phyloP scores from a whole-genome alignment of 2,888 invertebrate species.

The Pristionchus entomophagus region DNA sequence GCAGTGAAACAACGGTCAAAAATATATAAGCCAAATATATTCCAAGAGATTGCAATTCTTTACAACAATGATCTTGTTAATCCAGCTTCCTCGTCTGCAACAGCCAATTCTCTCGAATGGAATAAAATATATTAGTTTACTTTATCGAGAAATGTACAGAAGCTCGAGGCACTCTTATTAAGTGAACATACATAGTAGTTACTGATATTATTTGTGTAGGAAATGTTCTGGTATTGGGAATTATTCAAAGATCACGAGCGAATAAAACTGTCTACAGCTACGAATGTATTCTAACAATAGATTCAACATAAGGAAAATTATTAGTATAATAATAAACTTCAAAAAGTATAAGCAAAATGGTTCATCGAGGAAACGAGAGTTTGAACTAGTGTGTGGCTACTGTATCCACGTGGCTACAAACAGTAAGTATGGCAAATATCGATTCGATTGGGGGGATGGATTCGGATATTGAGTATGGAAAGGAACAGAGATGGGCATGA shows the following conservation, averaged over 20 bases:
- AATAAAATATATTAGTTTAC: background rate
- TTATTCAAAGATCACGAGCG: background rate
- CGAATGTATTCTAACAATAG: background rate
- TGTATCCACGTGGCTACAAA: background rate
- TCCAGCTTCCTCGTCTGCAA: too few relatives aligned
- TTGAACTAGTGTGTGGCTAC: background rate
- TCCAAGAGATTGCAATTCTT: too few relatives aligned
- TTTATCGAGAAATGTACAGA: slow-evolving; percentile 20
- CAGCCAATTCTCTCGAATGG: too few relatives aligned
- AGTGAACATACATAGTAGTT: background rate
- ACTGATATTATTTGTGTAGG: background rate
- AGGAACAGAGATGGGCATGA: background rate
- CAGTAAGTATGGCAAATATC: slow-evolving; percentile 7
- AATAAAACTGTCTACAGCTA: slow-evolving; percentile 9
- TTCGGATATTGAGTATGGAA: background rate
- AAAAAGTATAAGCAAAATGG: background rate
- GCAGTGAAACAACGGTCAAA: too few relatives aligned
- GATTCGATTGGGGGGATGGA: background rate
- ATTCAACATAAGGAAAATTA: background rate
- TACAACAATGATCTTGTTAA: too few relatives aligned
- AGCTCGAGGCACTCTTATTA: slow-evolving; percentile 4
- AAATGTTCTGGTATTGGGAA: slow-evolving; percentile 34
- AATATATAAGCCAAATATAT: too few relatives aligned
- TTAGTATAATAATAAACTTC: background rate
- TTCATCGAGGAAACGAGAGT: background rate